These are phyloP conservation scores for Apis laboriosa DNA, from an alignment of 1,140 invertebrate species.

Conservation along the genomic window DNA sequence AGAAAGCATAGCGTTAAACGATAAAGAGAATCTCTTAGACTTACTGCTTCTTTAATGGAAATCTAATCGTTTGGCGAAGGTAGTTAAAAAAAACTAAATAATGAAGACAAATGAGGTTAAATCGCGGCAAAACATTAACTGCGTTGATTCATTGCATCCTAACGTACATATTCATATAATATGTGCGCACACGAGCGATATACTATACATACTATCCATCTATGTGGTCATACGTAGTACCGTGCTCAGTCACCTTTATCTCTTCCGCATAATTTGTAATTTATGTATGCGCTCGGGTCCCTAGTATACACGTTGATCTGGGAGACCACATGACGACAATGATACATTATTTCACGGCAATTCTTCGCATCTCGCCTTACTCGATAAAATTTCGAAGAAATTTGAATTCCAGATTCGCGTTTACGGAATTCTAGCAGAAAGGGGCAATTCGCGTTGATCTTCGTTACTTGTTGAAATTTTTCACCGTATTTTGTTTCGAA, in stretches of 20 bases:
- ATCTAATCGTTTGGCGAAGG: slow-evolving; percentile 6
- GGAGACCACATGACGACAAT: not conserved
- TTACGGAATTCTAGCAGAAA: not conserved
- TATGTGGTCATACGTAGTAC: not conserved
- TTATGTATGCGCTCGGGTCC: slow-evolving; percentile 56
- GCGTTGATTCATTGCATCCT: not conserved
- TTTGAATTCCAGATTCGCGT: not conserved
- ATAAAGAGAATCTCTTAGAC: not conserved
- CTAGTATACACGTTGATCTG: slow-evolving; percentile 9
- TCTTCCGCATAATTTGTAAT: slow-evolving; percentile 75
- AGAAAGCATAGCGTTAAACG: not conserved
- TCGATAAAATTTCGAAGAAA: not conserved
- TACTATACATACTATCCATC: not conserved
- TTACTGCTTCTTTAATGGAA: slow-evolving; percentile 36
- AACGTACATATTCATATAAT: not conserved
- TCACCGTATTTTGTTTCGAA: too few relatives aligned
- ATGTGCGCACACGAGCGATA: not conserved
- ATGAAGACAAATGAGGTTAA: slow-evolving; percentile 65
- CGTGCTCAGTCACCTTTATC: slow-evolving; percentile 68
- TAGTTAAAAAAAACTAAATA: slow-evolving; percentile 40
- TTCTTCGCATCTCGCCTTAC: not conserved
- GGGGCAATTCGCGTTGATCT: not conserved
- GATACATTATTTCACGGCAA: slow-evolving; percentile 22
- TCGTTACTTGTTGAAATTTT: not conserved
- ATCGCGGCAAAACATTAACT: slow-evolving; percentile 40